Percentiles rank a stretch among this genome's conserved stretches.
These are phyloP conservation scores for Petrophora chlorosata DNA, from an alignment of 2,888 invertebrate genomes.

Conservation along the genomic window DNA sequence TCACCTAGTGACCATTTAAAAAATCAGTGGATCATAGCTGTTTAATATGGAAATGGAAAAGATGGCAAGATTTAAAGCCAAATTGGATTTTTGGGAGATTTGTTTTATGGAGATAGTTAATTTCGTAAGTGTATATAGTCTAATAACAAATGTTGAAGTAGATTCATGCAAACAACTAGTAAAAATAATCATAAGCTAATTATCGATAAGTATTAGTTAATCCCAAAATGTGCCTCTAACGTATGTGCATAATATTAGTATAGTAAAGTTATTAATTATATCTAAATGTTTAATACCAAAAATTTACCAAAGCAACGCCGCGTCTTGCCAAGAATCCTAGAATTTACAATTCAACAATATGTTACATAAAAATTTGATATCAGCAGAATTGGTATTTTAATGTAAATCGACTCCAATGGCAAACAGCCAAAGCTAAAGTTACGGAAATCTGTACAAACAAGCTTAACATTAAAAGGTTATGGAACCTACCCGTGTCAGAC, in stretches of 20 bases:
- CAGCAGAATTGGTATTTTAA: slow-evolving; percentile 16
- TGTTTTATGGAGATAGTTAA: no score
- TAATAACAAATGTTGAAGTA: no score
- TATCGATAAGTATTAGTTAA: slow-evolving; percentile 36
- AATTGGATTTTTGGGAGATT: no score
- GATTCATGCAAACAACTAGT: background rate
- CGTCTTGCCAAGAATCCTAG: slow-evolving; percentile 22
- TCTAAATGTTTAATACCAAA: slow-evolving; percentile 2
- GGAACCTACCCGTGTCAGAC: no score
- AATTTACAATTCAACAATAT: slow-evolving; percentile 22
- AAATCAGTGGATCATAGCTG: no score
- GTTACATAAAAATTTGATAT: slow-evolving; percentile 19
- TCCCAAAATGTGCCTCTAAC: slow-evolving; percentile 49
- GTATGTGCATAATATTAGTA: slow-evolving; percentile 23
- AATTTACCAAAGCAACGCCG: slow-evolving; percentile 7
- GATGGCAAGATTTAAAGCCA: no score
- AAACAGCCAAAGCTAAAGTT: slow-evolving; percentile 17
- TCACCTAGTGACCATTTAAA: no score
- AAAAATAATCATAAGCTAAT: slow-evolving; percentile 33
- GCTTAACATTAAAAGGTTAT: no score
- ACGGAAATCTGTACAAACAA: no score
- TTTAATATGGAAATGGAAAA: no score
- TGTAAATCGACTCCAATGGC: slow-evolving; percentile 6
- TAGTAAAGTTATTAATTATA: no score
- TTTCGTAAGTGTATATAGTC: no score